Evolutionary conservation across 1,140 invertebrate genomes (phyloP), one percentile per base, ranked within the genome.

Genomic region (Steinernema khuongi): DNA sequence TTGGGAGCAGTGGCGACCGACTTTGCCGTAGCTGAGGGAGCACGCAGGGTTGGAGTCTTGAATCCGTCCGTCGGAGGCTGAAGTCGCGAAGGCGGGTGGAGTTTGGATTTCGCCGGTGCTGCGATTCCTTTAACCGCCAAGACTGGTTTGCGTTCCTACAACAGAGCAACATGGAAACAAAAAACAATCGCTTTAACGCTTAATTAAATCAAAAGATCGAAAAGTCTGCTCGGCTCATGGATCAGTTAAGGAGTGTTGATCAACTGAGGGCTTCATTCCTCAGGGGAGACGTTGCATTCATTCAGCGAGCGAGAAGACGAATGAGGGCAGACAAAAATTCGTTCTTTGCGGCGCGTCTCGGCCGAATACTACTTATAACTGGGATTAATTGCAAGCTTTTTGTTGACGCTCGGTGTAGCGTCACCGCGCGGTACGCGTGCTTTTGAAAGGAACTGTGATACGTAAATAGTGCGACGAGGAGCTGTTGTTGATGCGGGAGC

Each of bases 81-180:
- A 22, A 72, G 71, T 22, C 28, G 41, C 19, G 28, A 72, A 1
- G 26, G 41, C n/a, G 41, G 26, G n/a, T 68, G 71, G 0, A 1
- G 31, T 19, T 30, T 28, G 41, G 29, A 22, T 28, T 72, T 72
- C 66, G 44, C 28, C 18, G n/a, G 69, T 1, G 69, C 71, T n/a
- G 71, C 29, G 31, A 72, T 72, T 17, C 71, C 71, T 72, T 72
- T 72, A 44, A 72, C 71, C 4, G 71, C 71, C 31, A 72, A 44
- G 44, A 72, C 41, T 28, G 71, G 71, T 43, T 72, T 72, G 0
- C 31, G n/a, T 66, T 72, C 71, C 71, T 72, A 29, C n/a, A 72
- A 72, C 29, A 60, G 19, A 60, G 36, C n/a, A 41, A 41, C 36
- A 11, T 41, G 36, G n/a, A 41, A 41, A 11, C 36, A 41, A 41